Evolutionary conservation across 2,113 vertebrate species (phyloP), one percentile per base, ranked within the genome.

Genomic region (Tinamus guttatus): DNA sequence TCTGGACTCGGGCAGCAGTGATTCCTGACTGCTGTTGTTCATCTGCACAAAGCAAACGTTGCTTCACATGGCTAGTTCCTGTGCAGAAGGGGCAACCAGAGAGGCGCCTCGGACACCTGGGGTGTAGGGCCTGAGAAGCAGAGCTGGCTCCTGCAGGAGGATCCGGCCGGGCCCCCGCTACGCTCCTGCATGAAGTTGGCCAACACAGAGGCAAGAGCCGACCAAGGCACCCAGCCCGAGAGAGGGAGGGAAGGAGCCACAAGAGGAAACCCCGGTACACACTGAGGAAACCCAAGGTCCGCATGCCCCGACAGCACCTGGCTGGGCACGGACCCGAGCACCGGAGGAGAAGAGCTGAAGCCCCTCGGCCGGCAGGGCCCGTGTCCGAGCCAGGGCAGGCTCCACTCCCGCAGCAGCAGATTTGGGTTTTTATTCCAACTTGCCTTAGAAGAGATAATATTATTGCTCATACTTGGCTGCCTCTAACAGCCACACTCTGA

Each of bases 401-500:
- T 34, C 81, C 7, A 20, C 34, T 75, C 45, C 60, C 84, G 16
- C 96, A 81, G 77, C 68, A 5, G 73, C 5, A 69, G 95, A 90
- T 96, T 94, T 89, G 90, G 13, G 36, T 90, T 94, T 95, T 91
- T 62, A 43, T 70, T 93, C 51, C 6, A 81, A 65, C 87, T 7
- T 65, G 94, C 93, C 96, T 43, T n/a, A 77, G 94, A 90, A 92
- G 63, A 96, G 96, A 94, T 93, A 89, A 97, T 80, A 69, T 71
- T 91, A 95, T 92, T 64, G 40, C 95, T 97, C 90, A 84, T 82
- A 82, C 85, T 88, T 94, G 87, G 93, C 95, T 83, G 59, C 90
- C 93, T 94, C 80, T 75, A 96, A 93, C 79, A 96, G 90, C 86
- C 86, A 84, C 88, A 86, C 91, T 74, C 97, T 87, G 96, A 96